These are phyloP conservation scores for Hippolais icterina DNA, from an alignment of 2,113 vertebrate genomes.

Conservation along the genomic window DNA sequence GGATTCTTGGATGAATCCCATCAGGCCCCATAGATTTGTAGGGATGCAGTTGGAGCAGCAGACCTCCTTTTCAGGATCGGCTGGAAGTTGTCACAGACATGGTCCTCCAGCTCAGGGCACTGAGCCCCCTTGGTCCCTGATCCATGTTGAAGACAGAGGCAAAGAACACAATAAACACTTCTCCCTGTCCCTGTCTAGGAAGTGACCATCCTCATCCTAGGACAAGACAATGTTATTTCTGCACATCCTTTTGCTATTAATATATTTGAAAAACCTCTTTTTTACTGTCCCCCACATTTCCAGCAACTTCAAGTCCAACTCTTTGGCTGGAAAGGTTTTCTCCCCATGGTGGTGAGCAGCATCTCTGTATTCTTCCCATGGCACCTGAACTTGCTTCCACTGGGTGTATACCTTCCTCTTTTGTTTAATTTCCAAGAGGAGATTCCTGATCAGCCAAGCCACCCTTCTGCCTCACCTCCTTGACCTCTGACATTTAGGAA, in stretches of 20 bases:
- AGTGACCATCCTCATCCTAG: neutral
- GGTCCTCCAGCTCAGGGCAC: neutral
- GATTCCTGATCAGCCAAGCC: neutral
- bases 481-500: neutral
- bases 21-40: neutral
- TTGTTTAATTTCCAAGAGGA: neutral
- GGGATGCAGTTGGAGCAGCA: neutral
- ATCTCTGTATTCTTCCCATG: neutral
- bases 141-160: fast-evolving
- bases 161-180: neutral
- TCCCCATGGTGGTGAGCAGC: neutral
- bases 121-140: neutral
- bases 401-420: neutral
- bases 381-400: neutral
- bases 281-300: neutral
- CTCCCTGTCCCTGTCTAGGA: neutral
- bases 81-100: neutral
- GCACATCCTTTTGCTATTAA: neutral
- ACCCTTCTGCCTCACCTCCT: neutral
- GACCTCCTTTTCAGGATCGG: too few relatives aligned
- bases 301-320: neutral
- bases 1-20: neutral
- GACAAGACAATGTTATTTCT: neutral
- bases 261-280: neutral
- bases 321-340: neutral